Evolutionary conservation across 2,113 vertebrate species (phyloP), one percentile per base, ranked within the genome.

Genomic region (Leiothrix lutea): DNA sequence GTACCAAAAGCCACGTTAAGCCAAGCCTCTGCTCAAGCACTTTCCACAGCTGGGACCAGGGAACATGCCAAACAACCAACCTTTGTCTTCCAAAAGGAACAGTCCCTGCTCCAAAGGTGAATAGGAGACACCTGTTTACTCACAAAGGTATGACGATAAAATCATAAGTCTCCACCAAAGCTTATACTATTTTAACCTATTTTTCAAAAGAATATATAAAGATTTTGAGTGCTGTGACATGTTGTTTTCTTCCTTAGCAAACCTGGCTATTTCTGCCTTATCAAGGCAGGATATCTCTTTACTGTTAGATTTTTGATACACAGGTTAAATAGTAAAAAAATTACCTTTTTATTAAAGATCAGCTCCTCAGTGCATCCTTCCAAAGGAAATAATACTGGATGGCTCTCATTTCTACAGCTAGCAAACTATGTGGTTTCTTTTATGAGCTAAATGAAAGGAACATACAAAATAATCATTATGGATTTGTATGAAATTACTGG

Each of bases 401-500:
- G 26, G 54, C 57, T 84, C 80, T 74, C 8, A 5, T 66, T 88
- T 84, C 92, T 74, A 44, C 70, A 87, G 64, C 70, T 69, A 93
- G 58, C 51, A 92, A 94, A 80, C 81, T 75, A 69, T 61, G 72
- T 15, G 61, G 95, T 92, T 97, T 91, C 93, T 95, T 97, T 97
- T 96, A 97, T 95, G 88, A 94, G 84, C n/a, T 93, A 92, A 94
- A 95, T 90, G 66, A 95, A 96, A 95, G 88, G 73, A 96, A 95
- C 90, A 94, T 62, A 88, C 88, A 85, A 95, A 95, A 95, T 95
- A 96, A 95, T 94, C 62, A 90, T 94, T 87, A 94, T 40, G 79
- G 94, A 97, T 97, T 97, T 96, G 88, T 96, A 93, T 71, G 77
- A 95, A 95, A 94, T 93, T 92, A 91, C 94, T 80, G 74, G 85